phyloP scores from a whole-genome alignment of 2,797 vertebrate genomes.

The Pristis pectinata region DNA sequence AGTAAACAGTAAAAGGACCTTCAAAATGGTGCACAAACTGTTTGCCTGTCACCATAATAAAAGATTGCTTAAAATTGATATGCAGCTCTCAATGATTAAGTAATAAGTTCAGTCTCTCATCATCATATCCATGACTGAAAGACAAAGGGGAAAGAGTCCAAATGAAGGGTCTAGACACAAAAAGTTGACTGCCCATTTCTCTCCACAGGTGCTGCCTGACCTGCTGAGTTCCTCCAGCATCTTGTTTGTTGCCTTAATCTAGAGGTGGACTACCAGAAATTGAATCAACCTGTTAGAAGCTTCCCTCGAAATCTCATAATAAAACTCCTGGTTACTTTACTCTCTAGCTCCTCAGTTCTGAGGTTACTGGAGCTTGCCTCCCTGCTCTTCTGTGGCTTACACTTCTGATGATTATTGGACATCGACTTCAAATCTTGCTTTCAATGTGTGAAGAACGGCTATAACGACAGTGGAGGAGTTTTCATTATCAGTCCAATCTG shows the following conservation, averaged over 20 bases:
- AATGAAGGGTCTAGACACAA: too few relatives aligned
- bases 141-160: too few relatives aligned
- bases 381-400: neutral
- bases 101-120: neutral
- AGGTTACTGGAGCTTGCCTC: conserved; percentile 19
- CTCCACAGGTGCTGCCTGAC: too few relatives aligned
- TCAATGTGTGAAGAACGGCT: neutral
- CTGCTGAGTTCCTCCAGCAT: too few relatives aligned
- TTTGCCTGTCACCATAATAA: neutral
- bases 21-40: neutral
- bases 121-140: too few relatives aligned
- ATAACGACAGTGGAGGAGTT: conserved; percentile 29
- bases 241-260: neutral
- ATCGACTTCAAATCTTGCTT: neutral
- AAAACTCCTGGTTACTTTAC: neutral
- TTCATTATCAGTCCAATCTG: conserved; percentile 23
- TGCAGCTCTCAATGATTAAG: neutral
- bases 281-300: neutral
- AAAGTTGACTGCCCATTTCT: too few relatives aligned
- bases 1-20: too few relatives aligned
- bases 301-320: neutral
- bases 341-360: neutral
- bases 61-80: neutral
- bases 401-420: neutral
- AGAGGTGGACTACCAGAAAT: neutral